These are phyloP conservation scores for Smutsia temminckii DNA, from an alignment of 2,797 vertebrate genomes.

Conservation along the genomic window DNA sequence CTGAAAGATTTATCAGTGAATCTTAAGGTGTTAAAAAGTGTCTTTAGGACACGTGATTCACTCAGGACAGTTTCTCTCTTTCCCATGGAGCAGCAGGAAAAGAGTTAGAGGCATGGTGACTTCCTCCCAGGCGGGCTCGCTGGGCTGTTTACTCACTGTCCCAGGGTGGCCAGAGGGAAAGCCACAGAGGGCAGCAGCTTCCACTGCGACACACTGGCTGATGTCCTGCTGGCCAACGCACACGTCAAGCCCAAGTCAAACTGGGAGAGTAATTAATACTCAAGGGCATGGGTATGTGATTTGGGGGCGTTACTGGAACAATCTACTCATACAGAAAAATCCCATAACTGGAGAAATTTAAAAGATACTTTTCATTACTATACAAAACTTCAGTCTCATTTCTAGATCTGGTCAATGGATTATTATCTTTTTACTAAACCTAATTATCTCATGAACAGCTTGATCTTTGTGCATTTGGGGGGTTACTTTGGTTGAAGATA, in stretches of 20 bases:
- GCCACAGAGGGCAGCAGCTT: not conserved
- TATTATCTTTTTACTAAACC: slow-evolving; percentile 11
- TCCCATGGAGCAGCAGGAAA: not conserved
- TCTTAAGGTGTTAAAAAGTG: not conserved
- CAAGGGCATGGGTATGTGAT: not conserved
- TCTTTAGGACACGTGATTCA: not conserved
- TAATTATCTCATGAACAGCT: not conserved
- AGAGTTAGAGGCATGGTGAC: not conserved
- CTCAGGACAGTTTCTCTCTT: not conserved
- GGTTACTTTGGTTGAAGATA: not conserved
- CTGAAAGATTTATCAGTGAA: not conserved
- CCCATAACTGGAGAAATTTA: not conserved
- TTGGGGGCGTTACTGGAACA: not conserved
- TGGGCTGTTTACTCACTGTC: not conserved
- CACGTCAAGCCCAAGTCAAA: not conserved
- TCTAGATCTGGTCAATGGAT: not conserved
- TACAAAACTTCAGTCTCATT: not conserved
- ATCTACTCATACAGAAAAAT: not conserved
- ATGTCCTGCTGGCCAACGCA: not conserved
- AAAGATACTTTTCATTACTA: not conserved
- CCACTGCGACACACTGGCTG: not conserved
- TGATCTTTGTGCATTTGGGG: not conserved
- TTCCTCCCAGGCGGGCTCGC: not conserved
- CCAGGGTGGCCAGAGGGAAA: not conserved
- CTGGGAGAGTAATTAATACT: not conserved